Conservation (phyloP, 2,113 vertebrate genomes). For the Edolisoma coerulescens region DNA sequence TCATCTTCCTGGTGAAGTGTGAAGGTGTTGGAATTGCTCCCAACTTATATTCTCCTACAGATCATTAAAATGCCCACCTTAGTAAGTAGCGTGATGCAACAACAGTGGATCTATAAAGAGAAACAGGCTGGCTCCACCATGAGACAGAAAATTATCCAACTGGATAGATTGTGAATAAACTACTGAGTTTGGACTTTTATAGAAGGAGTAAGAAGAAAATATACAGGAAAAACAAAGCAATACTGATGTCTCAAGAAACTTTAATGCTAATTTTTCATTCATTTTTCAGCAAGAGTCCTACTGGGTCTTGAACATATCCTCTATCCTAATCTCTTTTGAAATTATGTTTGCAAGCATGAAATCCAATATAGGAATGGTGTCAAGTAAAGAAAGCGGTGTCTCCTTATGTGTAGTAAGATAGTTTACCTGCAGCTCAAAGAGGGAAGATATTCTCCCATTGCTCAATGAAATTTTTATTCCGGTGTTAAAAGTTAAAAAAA, state of each 20-base stretch:
- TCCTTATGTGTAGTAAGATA: neutral
- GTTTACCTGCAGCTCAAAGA: neutral
- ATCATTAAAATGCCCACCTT: neutral
- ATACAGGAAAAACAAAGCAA: neutral
- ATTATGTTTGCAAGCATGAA: neutral
- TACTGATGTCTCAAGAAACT: neutral
- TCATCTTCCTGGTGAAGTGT: neutral
- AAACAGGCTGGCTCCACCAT: neutral
- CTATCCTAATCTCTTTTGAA: neutral
- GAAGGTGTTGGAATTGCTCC: neutral
- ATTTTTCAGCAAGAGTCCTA: neutral
- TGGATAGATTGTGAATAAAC: neutral
- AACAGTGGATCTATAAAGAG: neutral
- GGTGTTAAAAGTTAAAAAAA: neutral
- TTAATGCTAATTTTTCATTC: neutral
- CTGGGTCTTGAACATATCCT: neutral
- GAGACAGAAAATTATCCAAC: neutral
- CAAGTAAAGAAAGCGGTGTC: neutral
- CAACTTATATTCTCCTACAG: neutral
- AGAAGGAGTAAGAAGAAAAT: neutral
- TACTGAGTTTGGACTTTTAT: neutral
- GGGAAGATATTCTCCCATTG: neutral
- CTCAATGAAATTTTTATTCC: neutral
- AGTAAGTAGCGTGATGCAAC: fast-evolving
- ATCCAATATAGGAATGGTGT: neutral